Conservation (phyloP, 2,113 vertebrate genomes). For the Zootoca vivipara region DNA sequence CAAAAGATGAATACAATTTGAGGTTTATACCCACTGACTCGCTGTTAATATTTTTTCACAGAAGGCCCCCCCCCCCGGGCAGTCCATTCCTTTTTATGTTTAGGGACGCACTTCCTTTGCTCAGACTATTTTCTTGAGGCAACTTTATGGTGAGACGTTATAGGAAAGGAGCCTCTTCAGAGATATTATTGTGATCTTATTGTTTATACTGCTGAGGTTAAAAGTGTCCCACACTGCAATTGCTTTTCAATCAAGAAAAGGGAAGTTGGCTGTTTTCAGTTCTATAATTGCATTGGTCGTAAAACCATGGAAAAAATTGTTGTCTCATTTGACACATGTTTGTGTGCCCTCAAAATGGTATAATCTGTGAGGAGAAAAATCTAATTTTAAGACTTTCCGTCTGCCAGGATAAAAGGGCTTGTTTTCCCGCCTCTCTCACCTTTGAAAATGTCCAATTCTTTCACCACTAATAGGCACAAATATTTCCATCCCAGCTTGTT, state of each 20-base stretch:
- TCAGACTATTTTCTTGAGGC: neutral
- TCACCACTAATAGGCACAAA: constrained; percentile 19
- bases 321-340: constrained; percentile 9
- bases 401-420: constrained; percentile 15
- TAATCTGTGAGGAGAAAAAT: neutral
- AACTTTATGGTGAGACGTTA: neutral
- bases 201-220: neutral
- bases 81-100: neutral
- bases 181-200: neutral
- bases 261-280: neutral
- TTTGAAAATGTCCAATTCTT: constrained; percentile 42
- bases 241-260: neutral
- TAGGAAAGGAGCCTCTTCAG: neutral
- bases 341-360: neutral
- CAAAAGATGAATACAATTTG: neutral
- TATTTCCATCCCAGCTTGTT: constrained; percentile 26
- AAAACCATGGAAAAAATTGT: constrained; percentile 36
- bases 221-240: neutral
- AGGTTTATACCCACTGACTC: neutral
- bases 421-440: neutral
- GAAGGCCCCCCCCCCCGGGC: no score
- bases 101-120: neutral
- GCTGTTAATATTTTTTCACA: neutral
- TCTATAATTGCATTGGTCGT: neutral
- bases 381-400: constrained; percentile 33